These are phyloP conservation scores for Sebastes ruberrimus DNA, from an alignment of 2,797 vertebrate species.

Conservation along the genomic window DNA sequence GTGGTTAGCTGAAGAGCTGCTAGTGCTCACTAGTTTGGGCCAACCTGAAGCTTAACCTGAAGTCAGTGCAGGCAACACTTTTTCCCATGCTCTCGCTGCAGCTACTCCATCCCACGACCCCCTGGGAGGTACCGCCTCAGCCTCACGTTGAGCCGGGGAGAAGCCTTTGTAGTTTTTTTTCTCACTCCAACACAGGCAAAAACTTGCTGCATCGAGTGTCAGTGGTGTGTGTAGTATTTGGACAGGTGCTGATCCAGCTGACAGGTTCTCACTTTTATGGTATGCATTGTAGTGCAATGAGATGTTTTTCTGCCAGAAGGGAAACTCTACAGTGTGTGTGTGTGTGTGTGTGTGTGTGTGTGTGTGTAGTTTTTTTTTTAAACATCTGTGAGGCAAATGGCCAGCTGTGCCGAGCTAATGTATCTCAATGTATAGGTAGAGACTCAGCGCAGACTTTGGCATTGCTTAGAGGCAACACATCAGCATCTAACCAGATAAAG, in stretches of 20 bases:
- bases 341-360: neutral
- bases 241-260: neutral
- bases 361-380: neutral
- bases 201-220: neutral
- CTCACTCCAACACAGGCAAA: neutral
- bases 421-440: neutral
- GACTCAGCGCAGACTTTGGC: neutral
- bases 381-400: constrained; percentile 10
- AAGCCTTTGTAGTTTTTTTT: constrained; percentile 17
- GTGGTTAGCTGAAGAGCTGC: neutral
- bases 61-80: neutral
- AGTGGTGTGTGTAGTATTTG: neutral
- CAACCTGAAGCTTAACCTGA: neutral
- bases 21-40: neutral
- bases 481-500: neutral
- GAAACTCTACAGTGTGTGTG: neutral
- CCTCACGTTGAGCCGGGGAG: constrained; percentile 2
- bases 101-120: neutral
- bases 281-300: neutral
- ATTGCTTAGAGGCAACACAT: neutral
- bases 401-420: neutral
- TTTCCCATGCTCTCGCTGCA: neutral
- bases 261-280: neutral
- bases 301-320: neutral
- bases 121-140: neutral